A percentile compares a stretch with the other conserved stretches of the same genome.
Conservation (phyloP, 2,113 vertebrate species). For the Heliornis fulica region DNA sequence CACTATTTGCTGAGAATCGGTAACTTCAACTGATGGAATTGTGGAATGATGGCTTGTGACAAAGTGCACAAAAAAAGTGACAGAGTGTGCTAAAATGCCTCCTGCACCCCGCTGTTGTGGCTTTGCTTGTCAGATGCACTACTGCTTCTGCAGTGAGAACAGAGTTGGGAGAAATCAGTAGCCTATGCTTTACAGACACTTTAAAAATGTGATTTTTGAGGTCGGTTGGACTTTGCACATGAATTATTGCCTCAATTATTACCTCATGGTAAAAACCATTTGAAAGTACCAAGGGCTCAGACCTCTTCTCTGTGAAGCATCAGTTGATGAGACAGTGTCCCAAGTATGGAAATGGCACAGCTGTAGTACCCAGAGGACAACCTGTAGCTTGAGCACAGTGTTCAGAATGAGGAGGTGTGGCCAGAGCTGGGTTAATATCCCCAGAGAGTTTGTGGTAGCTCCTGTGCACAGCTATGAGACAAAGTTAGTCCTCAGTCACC, state of each 20-base stretch:
- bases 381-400: background rate
- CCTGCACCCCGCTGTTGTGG: background rate
- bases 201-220: background rate
- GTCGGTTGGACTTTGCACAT: background rate
- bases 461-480: background rate
- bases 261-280: background rate
- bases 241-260: background rate
- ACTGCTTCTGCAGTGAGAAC: background rate
- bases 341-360: background rate
- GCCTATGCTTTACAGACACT: background rate
- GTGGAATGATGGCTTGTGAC: background rate
- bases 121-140: background rate
- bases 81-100: background rate
- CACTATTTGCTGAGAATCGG: background rate
- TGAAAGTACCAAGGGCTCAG: background rate
- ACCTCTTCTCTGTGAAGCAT: background rate
- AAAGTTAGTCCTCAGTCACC: background rate
- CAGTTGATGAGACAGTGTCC: background rate
- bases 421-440: background rate
- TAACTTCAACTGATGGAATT: background rate
- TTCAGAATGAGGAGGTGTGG: background rate
- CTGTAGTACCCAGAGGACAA: background rate
- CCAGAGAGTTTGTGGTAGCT: background rate
- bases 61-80: background rate
- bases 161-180: background rate